phyloP scores from a whole-genome alignment of 1,140 invertebrate species.

The Drosophila sturtevanti region DNA sequence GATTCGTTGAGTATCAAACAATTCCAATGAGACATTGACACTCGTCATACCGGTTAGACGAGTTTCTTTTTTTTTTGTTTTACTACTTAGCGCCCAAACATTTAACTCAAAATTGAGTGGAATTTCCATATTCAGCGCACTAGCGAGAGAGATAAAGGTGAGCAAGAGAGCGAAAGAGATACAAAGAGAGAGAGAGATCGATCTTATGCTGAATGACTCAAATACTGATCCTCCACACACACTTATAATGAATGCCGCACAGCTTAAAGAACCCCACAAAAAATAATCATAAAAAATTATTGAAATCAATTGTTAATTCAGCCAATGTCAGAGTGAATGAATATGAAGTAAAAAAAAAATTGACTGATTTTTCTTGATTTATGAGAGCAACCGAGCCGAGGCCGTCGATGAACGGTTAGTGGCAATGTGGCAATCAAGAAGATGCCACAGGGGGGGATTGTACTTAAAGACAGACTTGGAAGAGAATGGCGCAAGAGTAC shows the following conservation, averaged over 20 bases:
- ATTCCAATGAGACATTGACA: conserved; percentile 80
- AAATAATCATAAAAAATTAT: conserved; percentile 81
- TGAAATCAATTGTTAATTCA: conserved; percentile 81
- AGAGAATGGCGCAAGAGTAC: conserved; percentile 10
- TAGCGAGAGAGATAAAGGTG: too few relatives aligned
- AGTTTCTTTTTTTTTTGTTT: conserved; percentile 50
- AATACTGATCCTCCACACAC: conserved; percentile 53
- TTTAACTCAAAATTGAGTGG: conserved; percentile 45
- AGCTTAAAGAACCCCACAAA: conserved; percentile 48
- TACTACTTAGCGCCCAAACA: conserved; percentile 22
- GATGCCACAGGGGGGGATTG: conserved; percentile 53
- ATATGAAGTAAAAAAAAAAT: conserved; percentile 55
- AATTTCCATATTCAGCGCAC: conserved; percentile 61
- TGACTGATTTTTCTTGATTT: conserved; percentile 80
- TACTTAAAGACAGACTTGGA: conserved; percentile 11
- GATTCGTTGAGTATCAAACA: conserved; percentile 75
- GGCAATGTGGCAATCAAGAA: conserved; percentile 43
- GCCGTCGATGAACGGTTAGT: conserved; percentile 19
- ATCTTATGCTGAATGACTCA: conserved; percentile 39
- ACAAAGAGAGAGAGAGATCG: conserved; percentile 14
- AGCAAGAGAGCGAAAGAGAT: background rate
- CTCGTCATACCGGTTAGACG: conserved; percentile 77
- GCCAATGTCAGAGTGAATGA: conserved; percentile 73
- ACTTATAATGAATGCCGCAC: background rate
- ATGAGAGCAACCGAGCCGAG: conserved; percentile 57